Conservation (phyloP, 2,113 vertebrate genomes). For the Perccottus glenii region DNA sequence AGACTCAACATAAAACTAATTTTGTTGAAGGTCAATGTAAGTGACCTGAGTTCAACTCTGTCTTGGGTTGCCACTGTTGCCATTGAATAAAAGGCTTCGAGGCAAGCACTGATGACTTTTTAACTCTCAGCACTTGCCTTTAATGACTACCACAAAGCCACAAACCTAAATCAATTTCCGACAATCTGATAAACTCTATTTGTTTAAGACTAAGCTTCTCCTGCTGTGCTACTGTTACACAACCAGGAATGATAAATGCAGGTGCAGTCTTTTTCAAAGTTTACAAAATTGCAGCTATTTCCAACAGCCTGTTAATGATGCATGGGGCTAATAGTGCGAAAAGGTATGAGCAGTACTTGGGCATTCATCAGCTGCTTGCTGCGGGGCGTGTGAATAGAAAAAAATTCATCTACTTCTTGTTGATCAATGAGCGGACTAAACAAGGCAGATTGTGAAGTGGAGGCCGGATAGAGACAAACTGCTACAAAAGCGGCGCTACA, state of each 20-base stretch:
- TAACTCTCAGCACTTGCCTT: neutral
- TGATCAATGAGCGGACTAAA: slow-evolving; percentile 65
- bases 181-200: neutral
- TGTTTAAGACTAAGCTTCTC: slow-evolving; percentile 3
- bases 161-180: neutral
- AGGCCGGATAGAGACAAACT: slow-evolving; percentile 30
- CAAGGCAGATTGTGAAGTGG: slow-evolving; percentile 42
- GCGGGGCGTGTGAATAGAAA: slow-evolving; percentile 56
- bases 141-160: neutral
- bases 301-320: slow-evolving; percentile 49
- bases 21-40: no score
- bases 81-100: no score
- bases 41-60: no score
- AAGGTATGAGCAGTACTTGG: slow-evolving; percentile 61
- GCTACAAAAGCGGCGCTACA: no score
- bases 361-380: slow-evolving; percentile 50
- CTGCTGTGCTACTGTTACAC: slow-evolving; percentile 32
- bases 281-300: slow-evolving; percentile 48
- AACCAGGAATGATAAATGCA: slow-evolving; percentile 32
- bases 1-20: no score
- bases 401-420: slow-evolving; percentile 53
- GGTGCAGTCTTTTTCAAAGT: slow-evolving; percentile 43
- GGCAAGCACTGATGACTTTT: no score
- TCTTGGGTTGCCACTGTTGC: no score
- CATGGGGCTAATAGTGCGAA: slow-evolving; percentile 54